phyloP scores from a whole-genome alignment of 2,113 vertebrate genomes.

The Dipodomys stephensi region DNA sequence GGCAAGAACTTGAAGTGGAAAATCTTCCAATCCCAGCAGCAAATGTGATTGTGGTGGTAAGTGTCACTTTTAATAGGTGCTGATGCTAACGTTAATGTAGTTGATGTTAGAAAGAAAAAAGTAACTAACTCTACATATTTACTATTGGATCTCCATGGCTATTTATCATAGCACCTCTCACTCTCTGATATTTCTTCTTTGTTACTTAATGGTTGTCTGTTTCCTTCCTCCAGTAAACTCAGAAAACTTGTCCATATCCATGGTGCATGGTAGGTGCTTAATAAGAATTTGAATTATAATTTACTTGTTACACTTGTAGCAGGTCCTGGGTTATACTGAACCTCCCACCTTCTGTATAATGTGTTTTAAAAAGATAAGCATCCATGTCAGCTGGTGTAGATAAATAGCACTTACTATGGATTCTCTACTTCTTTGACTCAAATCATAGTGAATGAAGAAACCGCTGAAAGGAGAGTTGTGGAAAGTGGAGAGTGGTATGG shows the following conservation, averaged over 20 bases:
- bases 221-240: not conserved
- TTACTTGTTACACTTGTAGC: not conserved
- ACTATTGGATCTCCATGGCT: not conserved
- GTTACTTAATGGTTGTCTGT: constrained; percentile 26
- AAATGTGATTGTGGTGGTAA: constrained; percentile 90
- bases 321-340: not conserved
- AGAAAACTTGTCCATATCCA: not conserved
- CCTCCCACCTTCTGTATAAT: not conserved
- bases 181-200: constrained; percentile 27
- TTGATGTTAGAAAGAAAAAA: not conserved
- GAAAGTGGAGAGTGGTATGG: not conserved
- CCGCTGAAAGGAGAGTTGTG: not conserved
- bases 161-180: not conserved
- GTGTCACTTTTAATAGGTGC: constrained; percentile 68
- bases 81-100: not conserved
- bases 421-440: not conserved
- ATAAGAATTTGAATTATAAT: not conserved
- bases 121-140: not conserved
- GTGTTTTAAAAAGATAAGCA: not conserved
- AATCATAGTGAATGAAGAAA: not conserved
- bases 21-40: constrained; percentile 87
- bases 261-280: not conserved
- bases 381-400: not conserved
- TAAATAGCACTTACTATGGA: not conserved
- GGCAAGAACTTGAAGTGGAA: constrained; percentile 89